phyloP scores from a whole-genome alignment of 2,113 vertebrate species.

The Clinocottus analis region DNA sequence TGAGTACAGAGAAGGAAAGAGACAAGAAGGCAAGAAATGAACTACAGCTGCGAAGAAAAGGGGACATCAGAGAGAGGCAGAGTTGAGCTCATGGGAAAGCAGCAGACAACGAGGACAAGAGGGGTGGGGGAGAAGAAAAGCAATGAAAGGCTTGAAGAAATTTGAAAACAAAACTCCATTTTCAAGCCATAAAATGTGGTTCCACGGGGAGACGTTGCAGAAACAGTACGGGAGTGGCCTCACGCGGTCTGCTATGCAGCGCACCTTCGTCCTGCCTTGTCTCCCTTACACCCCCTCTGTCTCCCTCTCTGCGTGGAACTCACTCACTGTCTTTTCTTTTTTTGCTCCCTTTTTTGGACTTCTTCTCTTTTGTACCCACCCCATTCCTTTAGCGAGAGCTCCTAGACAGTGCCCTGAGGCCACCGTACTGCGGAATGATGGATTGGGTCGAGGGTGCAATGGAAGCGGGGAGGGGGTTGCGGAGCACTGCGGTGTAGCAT shows the following conservation, averaged over 20 bases:
- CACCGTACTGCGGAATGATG: constrained; percentile 77
- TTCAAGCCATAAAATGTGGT: constrained; percentile 26
- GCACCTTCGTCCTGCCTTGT: constrained; percentile 29
- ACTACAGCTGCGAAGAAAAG: constrained; percentile 7
- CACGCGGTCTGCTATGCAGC: constrained; percentile 46
- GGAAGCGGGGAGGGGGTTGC: constrained; percentile 68
- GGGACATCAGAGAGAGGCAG: constrained; percentile 11
- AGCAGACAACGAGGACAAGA: constrained; percentile 15
- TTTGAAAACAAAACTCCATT: constrained; percentile 46
- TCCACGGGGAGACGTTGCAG: constrained; percentile 23
- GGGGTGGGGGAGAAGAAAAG: not conserved
- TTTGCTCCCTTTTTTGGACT: constrained; percentile 47
- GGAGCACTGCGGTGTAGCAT: constrained; percentile 77
- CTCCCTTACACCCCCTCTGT: constrained; percentile 10
- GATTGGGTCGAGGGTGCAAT: constrained; percentile 70
- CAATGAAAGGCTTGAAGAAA: constrained; percentile 29
- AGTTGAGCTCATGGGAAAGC: constrained; percentile 30
- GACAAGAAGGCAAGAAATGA: constrained; percentile 9
- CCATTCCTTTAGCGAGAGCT: constrained; percentile 53
- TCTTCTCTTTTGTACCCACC: not conserved
- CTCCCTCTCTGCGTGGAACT: constrained; percentile 15
- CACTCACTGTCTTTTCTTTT: constrained; percentile 31
- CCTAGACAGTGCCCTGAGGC: constrained; percentile 66
- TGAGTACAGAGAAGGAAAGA: not conserved
- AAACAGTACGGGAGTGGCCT: constrained; percentile 47